Evolutionary conservation across 37 sponge, comb jelly and placozoan genomes (phyloP).

Genomic region (Agelas oroides): DNA sequence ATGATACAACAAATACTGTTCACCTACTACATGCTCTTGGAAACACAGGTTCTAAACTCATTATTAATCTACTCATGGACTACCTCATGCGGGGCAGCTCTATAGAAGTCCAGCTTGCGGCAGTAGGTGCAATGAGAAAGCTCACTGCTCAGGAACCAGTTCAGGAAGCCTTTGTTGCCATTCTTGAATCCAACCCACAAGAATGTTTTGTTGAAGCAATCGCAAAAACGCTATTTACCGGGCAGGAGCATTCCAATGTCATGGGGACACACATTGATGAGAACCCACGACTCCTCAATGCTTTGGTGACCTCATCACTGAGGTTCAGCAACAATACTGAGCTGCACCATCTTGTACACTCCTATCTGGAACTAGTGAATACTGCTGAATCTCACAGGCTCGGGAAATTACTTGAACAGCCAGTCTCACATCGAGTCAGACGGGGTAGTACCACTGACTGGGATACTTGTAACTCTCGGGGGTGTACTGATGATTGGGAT

Average conservation of each 20-base stretch:
- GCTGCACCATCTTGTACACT: background rate
- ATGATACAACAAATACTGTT: background rate
- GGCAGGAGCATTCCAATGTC: background rate
- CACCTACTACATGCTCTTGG: slow-evolving; percentile 36
- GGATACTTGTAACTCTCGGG: background rate
- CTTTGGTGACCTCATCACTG: background rate
- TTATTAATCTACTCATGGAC: background rate
- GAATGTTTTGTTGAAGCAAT: background rate
- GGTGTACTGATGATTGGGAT: background rate
- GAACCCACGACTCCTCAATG: background rate
- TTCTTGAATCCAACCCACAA: background rate
- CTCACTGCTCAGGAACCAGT: background rate
- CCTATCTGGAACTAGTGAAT: slow-evolving; percentile 1
- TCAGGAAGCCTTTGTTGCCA: background rate
- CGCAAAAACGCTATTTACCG: background rate
- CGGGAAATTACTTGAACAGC: too few relatives aligned
- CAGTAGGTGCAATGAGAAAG: background rate
- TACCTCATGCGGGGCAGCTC: background rate
- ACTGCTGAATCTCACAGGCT: background rate
- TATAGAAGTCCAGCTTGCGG: background rate
- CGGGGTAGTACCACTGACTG: background rate
- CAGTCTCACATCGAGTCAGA: background rate
- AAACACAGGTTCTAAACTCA: slow-evolving; percentile 12
- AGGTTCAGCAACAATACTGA: background rate
- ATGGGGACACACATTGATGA: background rate